Conservation (phyloP, 2,797 vertebrate genomes). For the Sternarchorhynchus goeldii region DNA sequence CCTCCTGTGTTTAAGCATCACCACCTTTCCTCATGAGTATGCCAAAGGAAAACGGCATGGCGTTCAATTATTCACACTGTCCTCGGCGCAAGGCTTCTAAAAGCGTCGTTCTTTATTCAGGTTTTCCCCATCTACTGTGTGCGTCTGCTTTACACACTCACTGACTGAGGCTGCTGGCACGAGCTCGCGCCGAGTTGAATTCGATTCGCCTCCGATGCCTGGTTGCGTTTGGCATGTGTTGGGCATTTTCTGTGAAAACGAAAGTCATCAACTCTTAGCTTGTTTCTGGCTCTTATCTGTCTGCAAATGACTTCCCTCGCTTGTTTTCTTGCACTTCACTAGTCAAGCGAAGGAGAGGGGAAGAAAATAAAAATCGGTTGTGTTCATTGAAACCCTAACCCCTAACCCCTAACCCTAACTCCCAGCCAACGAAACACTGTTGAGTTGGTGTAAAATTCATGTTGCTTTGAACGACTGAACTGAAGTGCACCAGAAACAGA, state of each 20-base stretch:
- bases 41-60: conserved; percentile 64
- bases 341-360: conserved; percentile 25
- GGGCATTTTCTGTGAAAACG: conserved; percentile 59
- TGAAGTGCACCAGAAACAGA: neutral
- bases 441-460: conserved; percentile 40
- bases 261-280: conserved; percentile 61
- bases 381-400: conserved; percentile 31
- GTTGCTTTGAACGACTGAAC: conserved; percentile 45
- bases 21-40: conserved; percentile 73
- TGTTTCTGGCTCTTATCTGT: conserved; percentile 54
- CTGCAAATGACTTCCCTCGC: conserved; percentile 24
- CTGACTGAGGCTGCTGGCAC: conserved; percentile 20
- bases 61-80: conserved; percentile 79
- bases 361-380: conserved; percentile 31
- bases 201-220: conserved; percentile 49
- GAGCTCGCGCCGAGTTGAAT: conserved; percentile 56
- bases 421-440: conserved; percentile 24
- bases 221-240: conserved; percentile 51
- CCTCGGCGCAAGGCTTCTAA: conserved; percentile 73
- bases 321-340: conserved; percentile 29
- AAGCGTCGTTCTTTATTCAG: conserved; percentile 60
- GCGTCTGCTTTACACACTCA: conserved; percentile 44
- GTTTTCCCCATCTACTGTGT: conserved; percentile 41
- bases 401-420: neutral
- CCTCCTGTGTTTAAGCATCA: conserved; percentile 72